Base-by-base conservation (phyloP, 2,888 invertebrate genomes). In the Tinea trinotella region DNA sequence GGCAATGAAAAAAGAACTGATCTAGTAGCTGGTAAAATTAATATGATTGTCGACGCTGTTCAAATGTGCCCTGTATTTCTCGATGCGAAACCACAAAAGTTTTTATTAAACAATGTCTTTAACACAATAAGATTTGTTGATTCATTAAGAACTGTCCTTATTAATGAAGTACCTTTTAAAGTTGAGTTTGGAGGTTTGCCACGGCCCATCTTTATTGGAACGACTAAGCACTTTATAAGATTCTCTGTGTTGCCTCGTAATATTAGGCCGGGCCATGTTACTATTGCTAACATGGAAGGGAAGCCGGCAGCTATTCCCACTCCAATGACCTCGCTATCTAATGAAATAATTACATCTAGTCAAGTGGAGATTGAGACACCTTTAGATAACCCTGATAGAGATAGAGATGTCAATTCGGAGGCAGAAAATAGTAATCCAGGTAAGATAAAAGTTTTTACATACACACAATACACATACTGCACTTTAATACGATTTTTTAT, bases 151-250 rank as follows among this genome's bases (percentile, higher is more conserved):
- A 93, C 92, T 7, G 93, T 93, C 0, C 76, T 94, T 52, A 90
- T 96, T 54, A 94, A 96, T 67, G 94, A 93, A 49, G 89, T 91
- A 62, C 90, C 92, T 1, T 92, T 92, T 64, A 89, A 90, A 66
- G 91, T 94, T 1, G 93, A 94, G 65, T 96, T 93, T 69, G 96
- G 95, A 17, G 95, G 94, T 24, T 75, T 95, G 55, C 95, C 96
- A 0, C 92, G 93, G 66, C 93, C 94, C 2, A 90, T 95, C 56
- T 87, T 88, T 54, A 82, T 95, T 1, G 89, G 90, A n/a, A 91
- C 89, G 20, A 91, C 90, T 60, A 93, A 93, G 64, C 92, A 93
- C 69, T 96, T 93, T 67, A 88, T 95, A 19, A 84, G 95, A 34
- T 94, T 96, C 71, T 92, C 94, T 0, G 91, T 92, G 0, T 71